A percentile compares a stretch with the other conserved stretches of the same genome.
phyloP scores from a whole-genome alignment of 2,888 invertebrate species.

The Cheiracanthium punctorium region DNA sequence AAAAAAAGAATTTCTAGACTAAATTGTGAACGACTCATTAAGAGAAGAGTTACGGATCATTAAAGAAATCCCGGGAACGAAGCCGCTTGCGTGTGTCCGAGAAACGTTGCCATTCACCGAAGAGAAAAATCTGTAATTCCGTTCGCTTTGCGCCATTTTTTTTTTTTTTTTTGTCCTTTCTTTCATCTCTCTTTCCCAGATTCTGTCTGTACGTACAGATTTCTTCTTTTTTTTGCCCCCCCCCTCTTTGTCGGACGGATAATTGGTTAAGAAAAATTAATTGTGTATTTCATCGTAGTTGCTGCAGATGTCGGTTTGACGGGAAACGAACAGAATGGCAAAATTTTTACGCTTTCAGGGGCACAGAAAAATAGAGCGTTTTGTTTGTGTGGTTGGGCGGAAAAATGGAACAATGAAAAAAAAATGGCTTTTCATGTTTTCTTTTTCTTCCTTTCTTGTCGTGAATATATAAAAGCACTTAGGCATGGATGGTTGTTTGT shows the following conservation, averaged over 20 bases:
- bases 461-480: too few species aligned
- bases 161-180: background rate
- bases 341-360: too few species aligned
- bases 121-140: too few species aligned
- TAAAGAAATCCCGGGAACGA: background rate
- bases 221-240: background rate
- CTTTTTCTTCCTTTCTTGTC: too few species aligned
- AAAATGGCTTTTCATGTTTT: too few species aligned
- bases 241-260: background rate
- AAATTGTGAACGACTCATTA: conserved; percentile 3
- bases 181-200: too few species aligned
- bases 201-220: too few species aligned
- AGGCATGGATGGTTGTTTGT: too few species aligned
- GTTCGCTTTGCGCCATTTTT: background rate
- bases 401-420: too few species aligned
- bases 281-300: background rate
- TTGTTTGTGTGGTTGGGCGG: too few species aligned
- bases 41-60: background rate
- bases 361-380: too few species aligned
- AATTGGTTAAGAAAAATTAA: conserved; percentile 15
- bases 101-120: too few species aligned
- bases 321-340: background rate
- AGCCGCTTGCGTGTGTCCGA: background rate
- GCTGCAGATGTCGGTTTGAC: background rate
- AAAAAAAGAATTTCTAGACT: background rate